These are phyloP conservation scores for Cepaea nemoralis DNA, from an alignment of 1,140 invertebrate genomes.

Conservation along the genomic window DNA sequence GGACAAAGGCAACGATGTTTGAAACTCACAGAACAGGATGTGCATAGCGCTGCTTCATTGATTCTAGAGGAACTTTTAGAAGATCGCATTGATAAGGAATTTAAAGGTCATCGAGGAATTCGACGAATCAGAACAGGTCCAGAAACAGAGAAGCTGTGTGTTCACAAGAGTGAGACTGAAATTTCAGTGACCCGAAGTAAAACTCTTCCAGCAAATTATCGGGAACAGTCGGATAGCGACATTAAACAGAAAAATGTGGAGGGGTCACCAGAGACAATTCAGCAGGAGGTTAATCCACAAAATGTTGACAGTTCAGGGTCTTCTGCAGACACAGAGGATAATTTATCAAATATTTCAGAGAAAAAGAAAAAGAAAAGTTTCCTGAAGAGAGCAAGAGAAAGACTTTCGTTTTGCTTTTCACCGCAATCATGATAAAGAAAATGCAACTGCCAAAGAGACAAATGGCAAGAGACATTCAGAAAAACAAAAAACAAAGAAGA, in stretches of 20 bases:
- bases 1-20: not conserved
- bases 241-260: not conserved
- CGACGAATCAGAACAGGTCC: not conserved
- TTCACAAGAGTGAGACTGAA: not conserved
- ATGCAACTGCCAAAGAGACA: not conserved
- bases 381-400: not conserved
- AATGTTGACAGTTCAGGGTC: not conserved
- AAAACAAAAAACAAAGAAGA: not conserved
- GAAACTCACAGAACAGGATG: not conserved
- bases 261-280: no score
- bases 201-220: not conserved
- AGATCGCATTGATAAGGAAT: not conserved
- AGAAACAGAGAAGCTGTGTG: not conserved
- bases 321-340: not conserved
- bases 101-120: not conserved
- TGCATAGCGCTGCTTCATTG: not conserved
- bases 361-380: not conserved
- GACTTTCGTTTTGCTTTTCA: not conserved
- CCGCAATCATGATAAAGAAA: not conserved
- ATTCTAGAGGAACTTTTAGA: conserved; percentile 1
- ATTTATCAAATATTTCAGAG: not conserved
- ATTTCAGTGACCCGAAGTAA: not conserved
- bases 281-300: not conserved
- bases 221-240: not conserved
- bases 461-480: not conserved